phyloP scores from a whole-genome alignment of 2,888 invertebrate genomes.

The Tipula helvola region DNA sequence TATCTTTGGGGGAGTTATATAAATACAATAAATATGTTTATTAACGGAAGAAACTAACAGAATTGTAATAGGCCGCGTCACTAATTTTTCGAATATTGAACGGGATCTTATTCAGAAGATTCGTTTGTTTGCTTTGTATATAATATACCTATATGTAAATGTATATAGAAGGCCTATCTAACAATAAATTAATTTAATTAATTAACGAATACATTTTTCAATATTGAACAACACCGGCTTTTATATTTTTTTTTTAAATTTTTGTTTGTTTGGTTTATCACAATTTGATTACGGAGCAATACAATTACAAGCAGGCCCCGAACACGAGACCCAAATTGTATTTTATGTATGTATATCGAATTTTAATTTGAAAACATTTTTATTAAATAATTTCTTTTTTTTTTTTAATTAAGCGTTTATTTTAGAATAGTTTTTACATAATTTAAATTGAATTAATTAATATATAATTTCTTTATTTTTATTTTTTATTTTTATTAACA shows the following conservation, averaged over 20 bases:
- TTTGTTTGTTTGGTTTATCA: not conserved
- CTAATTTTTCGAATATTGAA: not conserved
- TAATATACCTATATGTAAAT: not conserved
- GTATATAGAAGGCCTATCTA: not conserved
- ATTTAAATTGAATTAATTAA: not conserved
- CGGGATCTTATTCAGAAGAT: not conserved
- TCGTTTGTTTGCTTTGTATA: not conserved
- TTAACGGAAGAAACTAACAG: not conserved
- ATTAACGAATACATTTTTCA: not conserved
- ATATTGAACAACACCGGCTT: not conserved
- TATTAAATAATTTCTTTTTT: not conserved
- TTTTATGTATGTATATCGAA: not conserved
- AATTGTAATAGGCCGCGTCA: not conserved
- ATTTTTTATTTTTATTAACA: not conserved
- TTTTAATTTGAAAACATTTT: not conserved
- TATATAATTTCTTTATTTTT: not conserved
- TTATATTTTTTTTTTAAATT: not conserved
- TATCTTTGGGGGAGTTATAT: not conserved
- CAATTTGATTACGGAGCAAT: not conserved
- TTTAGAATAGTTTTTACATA: not conserved
- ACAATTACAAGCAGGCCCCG: not conserved
- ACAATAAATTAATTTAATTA: not conserved
- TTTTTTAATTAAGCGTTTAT: not conserved
- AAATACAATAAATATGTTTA: not conserved
- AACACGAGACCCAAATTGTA: not conserved